These are phyloP conservation scores for Hymenopus coronatus DNA, from an alignment of 2,888 invertebrate genomes.

Conservation along the genomic window DNA sequence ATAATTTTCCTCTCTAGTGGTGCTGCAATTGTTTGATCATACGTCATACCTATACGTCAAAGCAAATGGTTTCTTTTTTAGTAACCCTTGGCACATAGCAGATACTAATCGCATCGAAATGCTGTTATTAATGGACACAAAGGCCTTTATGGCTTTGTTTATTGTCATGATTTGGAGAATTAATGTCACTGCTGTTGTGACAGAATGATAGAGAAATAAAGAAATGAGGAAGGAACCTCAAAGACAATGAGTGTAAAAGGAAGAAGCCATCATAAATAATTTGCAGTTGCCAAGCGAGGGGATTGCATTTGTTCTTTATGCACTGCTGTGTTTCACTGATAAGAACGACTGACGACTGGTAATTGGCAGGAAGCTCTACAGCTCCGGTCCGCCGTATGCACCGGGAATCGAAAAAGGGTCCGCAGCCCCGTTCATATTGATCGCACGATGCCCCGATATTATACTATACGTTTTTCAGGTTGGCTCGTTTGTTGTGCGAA, in stretches of 20 bases:
- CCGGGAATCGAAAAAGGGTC: background rate
- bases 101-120: background rate
- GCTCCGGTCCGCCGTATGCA: background rate
- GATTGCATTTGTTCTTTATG: background rate
- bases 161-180: background rate
- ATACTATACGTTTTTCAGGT: background rate
- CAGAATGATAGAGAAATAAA: background rate
- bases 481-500: background rate
- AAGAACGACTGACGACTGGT: background rate
- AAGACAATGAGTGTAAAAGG: background rate
- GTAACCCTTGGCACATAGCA: background rate
- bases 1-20: background rate
- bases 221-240: background rate
- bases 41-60: background rate
- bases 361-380: background rate
- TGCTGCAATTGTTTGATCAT: background rate
- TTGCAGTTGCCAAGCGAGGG: background rate
- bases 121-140: background rate
- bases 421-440: background rate
- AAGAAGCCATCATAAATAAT: background rate
- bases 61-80: background rate
- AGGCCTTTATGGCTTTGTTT: background rate
- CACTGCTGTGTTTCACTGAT: background rate
- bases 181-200: background rate
- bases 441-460: background rate